Evolutionary conservation across 2,888 invertebrate species (phyloP).

Genomic region (Clusia tigrina): DNA sequence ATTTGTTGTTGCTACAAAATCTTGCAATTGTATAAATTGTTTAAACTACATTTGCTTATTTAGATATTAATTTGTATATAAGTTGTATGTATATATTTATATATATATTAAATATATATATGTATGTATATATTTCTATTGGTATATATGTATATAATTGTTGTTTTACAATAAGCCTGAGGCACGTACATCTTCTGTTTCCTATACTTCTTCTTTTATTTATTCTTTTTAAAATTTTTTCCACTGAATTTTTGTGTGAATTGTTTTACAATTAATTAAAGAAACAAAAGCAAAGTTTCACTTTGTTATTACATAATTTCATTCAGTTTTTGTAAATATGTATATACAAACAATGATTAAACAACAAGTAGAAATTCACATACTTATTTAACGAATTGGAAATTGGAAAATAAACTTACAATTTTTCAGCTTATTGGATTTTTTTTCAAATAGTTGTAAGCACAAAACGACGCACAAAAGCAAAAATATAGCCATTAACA

Average conservation of each 20-base stretch:
- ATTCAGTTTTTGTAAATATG: background rate
- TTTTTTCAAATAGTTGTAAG: too few species aligned
- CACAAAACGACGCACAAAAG: too few species aligned
- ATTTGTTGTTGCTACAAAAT: background rate
- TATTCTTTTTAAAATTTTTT: constrained; percentile 21
- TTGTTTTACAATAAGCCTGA: constrained; percentile 61
- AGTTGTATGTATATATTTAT: constrained; percentile 12
- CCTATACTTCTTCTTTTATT: too few species aligned
- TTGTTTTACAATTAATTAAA: constrained; percentile 44
- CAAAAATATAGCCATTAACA: too few species aligned
- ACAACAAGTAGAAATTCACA: too few species aligned
- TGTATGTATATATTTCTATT: constrained; percentile 31
- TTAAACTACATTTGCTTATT: background rate
- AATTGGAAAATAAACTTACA: too few species aligned
- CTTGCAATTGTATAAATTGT: constrained; percentile 3
- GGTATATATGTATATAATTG: constrained; percentile 36
- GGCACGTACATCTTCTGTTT: constrained; percentile 47
- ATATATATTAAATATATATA: constrained; percentile 37
- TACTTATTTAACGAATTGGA: too few species aligned
- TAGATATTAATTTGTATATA: constrained; percentile 4
- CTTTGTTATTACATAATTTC: background rate
- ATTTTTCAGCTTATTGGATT: too few species aligned
- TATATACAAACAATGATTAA: background rate
- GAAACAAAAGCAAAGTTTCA: constrained; percentile 18
- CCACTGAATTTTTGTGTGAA: constrained; percentile 37